These are phyloP conservation scores for Odontamblyopus lacepedii DNA, from an alignment of 2,797 vertebrate species.

Conservation along the genomic window DNA sequence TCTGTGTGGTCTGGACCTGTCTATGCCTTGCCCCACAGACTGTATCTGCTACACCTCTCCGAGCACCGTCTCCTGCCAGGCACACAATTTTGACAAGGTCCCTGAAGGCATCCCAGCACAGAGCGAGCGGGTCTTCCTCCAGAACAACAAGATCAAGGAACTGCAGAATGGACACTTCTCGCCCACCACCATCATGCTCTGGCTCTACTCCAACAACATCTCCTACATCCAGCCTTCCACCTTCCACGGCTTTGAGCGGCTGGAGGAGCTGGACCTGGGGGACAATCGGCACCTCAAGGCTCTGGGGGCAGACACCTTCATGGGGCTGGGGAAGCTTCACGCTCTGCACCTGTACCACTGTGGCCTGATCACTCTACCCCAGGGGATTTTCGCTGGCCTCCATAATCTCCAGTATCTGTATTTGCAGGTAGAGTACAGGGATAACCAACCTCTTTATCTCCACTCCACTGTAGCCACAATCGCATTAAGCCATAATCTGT, in stretches of 20 bases:
- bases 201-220: slow-evolving; percentile 99
- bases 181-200: slow-evolving; percentile 90
- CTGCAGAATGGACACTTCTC: slow-evolving; percentile 93
- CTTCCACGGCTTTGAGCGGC: slow-evolving; percentile 89
- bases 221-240: slow-evolving; percentile 93
- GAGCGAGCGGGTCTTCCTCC: slow-evolving; percentile 94
- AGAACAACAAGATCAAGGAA: slow-evolving; percentile 94
- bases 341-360: slow-evolving; percentile 96
- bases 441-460: slow-evolving; percentile 42
- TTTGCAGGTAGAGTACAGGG: slow-evolving; percentile 80
- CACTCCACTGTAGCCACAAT: slow-evolving; percentile 46
- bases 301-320: slow-evolving; percentile 90
- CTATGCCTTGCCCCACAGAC: slow-evolving; percentile 86
- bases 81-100: slow-evolving; percentile 90
- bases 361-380: slow-evolving; percentile 87
- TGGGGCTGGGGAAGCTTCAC: slow-evolving; percentile 88
- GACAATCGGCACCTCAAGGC: slow-evolving; percentile 91
- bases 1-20: slow-evolving; percentile 85
- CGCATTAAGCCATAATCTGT: slow-evolving; percentile 53
- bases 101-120: slow-evolving; percentile 93
- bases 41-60: slow-evolving; percentile 96
- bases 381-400: slow-evolving; percentile 87
- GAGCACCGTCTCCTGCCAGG: slow-evolving; percentile 98
- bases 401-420: slow-evolving; percentile 97
- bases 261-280: slow-evolving; percentile 96